phyloP scores from a whole-genome alignment of 53 echinoderm and acorn worm genomes.

The Luidia sarsii region DNA sequence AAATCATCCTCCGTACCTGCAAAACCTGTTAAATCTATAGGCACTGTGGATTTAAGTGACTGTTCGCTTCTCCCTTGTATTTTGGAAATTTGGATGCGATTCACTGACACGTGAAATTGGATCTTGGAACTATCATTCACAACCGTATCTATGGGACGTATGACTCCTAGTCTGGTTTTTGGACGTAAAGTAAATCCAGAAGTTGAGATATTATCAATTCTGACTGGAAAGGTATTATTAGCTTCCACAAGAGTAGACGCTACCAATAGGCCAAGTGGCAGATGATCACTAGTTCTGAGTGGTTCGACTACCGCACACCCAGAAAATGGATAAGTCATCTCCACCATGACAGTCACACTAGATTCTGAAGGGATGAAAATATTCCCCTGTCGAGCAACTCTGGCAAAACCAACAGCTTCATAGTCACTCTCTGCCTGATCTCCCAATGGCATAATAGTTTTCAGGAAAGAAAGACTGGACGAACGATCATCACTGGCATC shows the following conservation, averaged over 20 bases:
- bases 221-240: neutral
- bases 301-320: constrained; percentile 11
- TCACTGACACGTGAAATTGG: constrained; percentile 1
- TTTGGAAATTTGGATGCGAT: neutral
- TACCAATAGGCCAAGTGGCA: constrained; percentile 5
- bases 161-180: neutral
- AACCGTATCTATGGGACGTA: neutral
- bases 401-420: no score
- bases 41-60: neutral
- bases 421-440: no score
- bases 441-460: neutral
- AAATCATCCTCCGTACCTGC: neutral
- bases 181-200: neutral
- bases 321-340: no score
- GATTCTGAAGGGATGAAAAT: neutral
- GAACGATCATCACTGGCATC: neutral
- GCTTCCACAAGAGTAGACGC: neutral
- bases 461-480: neutral
- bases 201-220: constrained; percentile 10
- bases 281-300: constrained; percentile 8
- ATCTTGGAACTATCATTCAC: neutral
- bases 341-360: neutral
- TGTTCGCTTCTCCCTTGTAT: neutral
- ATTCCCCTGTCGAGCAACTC: constrained; percentile 17
- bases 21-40: neutral